Base-by-base conservation (phyloP, 2,113 vertebrate species). In the Mohoua ochrocephala region DNA sequence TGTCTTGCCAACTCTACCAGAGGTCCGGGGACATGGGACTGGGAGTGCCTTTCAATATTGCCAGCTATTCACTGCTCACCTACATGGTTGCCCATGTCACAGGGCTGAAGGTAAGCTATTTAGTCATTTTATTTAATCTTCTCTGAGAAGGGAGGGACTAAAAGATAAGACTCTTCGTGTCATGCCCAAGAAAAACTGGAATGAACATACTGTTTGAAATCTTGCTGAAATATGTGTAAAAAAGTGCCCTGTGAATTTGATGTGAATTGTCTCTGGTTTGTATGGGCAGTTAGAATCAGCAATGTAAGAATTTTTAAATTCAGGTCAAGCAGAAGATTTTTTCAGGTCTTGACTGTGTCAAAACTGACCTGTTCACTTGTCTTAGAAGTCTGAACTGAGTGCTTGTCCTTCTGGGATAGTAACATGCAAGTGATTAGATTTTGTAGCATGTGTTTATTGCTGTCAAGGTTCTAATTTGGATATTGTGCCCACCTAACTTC, bases 31-130 rank as follows among this genome's bases (percentile, higher is more conserved):
- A 99, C 82, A 99, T 99, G 98, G 99, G 99, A 26, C 98, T 99
- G 19, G 99, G 99, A 5, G 99, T 99, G 54, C 99, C 99, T 42
- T 99, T 99, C 97, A 99, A 99, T 95, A 99, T 99, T 18, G 99
- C 99, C 97, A 99, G 99, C 98, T 99, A 99, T 8, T 98, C 99
- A 14, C 97, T 99, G 54, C 99, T 99, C 31, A 99, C 99, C 2
- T 99, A 99, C 97, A 99, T 99, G 99, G 99, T 99, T 12, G 99
- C 99, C 31, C 99, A 99, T 89, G 97, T 99, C 96, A 99, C 99
- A 4, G 99, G 98, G 74, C 98, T 99, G 31, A 98, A 99, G 99
- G 99, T 99, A 95, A 22, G 96, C 26, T 89, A 8, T 27, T 47
- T 31, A 31, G 64, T 70, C 0, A 17, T 93, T 93, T 88, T 59